phyloP scores from a whole-genome alignment of 2,888 invertebrate species.

The Drosophila maculinotata region DNA sequence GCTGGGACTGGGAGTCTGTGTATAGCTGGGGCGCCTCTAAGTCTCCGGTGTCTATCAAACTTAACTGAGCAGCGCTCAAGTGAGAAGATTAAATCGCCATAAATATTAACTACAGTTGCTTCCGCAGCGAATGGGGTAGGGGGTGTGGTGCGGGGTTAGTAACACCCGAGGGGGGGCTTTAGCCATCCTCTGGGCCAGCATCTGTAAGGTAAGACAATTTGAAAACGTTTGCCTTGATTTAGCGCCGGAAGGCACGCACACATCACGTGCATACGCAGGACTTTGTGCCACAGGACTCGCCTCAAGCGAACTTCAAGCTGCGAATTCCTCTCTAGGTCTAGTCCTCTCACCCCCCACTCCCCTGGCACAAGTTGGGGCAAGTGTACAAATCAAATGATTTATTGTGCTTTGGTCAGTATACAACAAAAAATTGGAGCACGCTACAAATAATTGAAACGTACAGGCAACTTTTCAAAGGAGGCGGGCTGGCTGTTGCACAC shows the following conservation, averaged over 20 bases:
- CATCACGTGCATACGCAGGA: constrained; percentile 49
- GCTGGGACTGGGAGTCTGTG: neutral
- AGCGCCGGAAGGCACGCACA: constrained; percentile 83
- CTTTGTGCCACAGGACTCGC: neutral
- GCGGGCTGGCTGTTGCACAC: neutral
- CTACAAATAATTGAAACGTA: constrained; percentile 75
- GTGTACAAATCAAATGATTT: constrained; percentile 78
- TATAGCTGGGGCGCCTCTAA: constrained; percentile 1
- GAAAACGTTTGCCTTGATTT: constrained; percentile 77
- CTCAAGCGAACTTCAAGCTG: neutral
- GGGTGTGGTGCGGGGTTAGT: neutral
- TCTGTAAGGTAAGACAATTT: constrained; percentile 71
- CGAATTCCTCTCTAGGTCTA: neutral
- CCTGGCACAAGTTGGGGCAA: constrained; percentile 22
- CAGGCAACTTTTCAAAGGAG: constrained; percentile 8
- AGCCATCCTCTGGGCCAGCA: constrained; percentile 13
- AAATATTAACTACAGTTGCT: constrained; percentile 81
- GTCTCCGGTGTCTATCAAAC: constrained; percentile 66
- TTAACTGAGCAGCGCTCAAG: constrained; percentile 78
- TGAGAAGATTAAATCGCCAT: constrained; percentile 82
- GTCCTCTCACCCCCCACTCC: too few species aligned
- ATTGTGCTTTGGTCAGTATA: constrained; percentile 49
- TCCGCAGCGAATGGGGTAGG: constrained; percentile 21
- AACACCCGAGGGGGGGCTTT: constrained; percentile 4
- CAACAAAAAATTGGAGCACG: constrained; percentile 45